Evolutionary conservation across 2,797 vertebrate species (phyloP).

Genomic region (Macroramphosus scolopax): DNA sequence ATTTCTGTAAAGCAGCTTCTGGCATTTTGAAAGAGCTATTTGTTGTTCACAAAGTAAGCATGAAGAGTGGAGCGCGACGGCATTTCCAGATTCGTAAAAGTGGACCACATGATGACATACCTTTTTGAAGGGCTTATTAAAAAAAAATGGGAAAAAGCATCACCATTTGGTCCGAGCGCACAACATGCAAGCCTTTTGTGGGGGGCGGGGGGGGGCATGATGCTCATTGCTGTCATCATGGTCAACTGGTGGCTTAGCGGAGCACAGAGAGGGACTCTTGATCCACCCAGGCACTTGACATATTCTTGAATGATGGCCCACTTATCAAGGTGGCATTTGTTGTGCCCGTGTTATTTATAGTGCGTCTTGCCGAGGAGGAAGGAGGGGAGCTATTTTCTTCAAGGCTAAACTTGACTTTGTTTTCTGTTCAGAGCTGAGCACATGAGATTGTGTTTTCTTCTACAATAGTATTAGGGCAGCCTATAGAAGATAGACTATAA

Average conservation of each 20-base stretch:
- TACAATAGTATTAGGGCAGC: too few relatives aligned
- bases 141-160: too few relatives aligned
- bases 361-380: slow-evolving; percentile 72
- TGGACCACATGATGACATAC: slow-evolving; percentile 1
- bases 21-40: background rate
- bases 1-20: slow-evolving; percentile 5
- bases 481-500: background rate
- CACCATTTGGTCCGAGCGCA: too few relatives aligned
- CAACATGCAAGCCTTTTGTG: too few relatives aligned
- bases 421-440: slow-evolving; percentile 59
- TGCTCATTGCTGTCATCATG: slow-evolving; percentile 66
- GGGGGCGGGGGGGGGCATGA: too few relatives aligned
- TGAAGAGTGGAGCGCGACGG: background rate
- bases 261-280: slow-evolving; percentile 50
- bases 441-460: background rate
- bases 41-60: background rate
- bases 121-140: too few relatives aligned
- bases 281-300: slow-evolving; percentile 67
- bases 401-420: slow-evolving; percentile 76
- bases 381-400: slow-evolving; percentile 63
- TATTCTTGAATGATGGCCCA: slow-evolving; percentile 80
- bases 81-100: background rate
- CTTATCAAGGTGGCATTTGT: slow-evolving; percentile 84
- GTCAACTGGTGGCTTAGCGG: slow-evolving; percentile 29
- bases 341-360: slow-evolving; percentile 87